Percentiles rank a stretch among this genome's conserved stretches.
phyloP scores from a whole-genome alignment of 2,888 invertebrate species.

The Nasonia oneida region DNA sequence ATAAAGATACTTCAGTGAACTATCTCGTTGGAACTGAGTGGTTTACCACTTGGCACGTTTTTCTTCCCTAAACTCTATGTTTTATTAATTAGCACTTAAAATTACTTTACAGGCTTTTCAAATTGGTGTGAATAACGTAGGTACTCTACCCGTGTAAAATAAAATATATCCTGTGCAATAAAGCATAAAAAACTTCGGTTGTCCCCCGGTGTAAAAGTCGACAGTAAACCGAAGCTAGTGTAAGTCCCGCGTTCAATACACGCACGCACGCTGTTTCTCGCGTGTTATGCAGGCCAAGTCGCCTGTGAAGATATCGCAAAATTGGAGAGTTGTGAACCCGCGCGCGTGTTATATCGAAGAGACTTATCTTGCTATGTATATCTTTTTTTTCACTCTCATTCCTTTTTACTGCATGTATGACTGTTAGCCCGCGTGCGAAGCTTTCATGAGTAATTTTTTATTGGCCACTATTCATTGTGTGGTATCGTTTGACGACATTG shows the following conservation, averaged over 20 bases:
- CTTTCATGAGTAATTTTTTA: background rate
- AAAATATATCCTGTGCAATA: background rate
- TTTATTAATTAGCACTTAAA: background rate
- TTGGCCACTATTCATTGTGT: background rate
- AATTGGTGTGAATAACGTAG: no score
- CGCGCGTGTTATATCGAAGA: constrained; percentile 6
- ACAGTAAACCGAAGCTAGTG: background rate
- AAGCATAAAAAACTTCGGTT: background rate
- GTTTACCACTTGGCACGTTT: background rate
- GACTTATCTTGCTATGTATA: constrained; percentile 15
- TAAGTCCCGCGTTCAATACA: background rate
- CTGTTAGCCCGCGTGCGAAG: background rate
- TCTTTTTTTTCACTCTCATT: background rate
- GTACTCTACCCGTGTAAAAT: background rate
- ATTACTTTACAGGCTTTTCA: background rate
- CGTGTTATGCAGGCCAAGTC: constrained; percentile 28
- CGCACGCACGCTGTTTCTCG: background rate
- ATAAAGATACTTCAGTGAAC: background rate
- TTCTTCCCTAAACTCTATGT: background rate
- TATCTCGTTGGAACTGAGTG: constrained; percentile 3
- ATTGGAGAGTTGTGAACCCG: constrained; percentile 3
- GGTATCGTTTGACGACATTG: background rate
- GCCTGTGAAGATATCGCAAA: constrained; percentile 27
- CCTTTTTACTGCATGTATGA: background rate
- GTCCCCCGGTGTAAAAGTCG: background rate